Conservation (phyloP, 2,113 vertebrate species). For the Oriolus oriolus region DNA sequence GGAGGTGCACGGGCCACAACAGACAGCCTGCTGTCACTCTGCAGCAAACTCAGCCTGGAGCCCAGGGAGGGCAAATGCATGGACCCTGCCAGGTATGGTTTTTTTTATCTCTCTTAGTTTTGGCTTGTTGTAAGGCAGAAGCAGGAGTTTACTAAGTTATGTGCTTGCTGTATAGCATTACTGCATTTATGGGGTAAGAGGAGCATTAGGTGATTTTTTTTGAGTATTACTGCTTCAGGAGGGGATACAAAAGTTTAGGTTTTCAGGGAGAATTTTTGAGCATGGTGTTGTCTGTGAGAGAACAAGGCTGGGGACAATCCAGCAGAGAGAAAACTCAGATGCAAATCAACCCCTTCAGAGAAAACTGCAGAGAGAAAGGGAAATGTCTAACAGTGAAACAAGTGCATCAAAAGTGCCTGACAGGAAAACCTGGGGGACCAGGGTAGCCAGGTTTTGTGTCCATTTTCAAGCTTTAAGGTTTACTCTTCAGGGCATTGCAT, state of each 20-base stretch:
- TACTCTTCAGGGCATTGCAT: background rate
- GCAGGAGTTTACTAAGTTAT: background rate
- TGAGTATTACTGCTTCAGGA: background rate
- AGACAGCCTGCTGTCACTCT: background rate
- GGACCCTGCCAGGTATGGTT: background rate
- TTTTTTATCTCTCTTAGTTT: background rate
- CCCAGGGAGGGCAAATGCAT: slow-evolving; percentile 20
- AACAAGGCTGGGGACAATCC: background rate
- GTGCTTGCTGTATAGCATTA: background rate
- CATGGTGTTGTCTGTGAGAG: background rate
- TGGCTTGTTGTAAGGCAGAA: background rate
- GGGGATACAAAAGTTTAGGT: background rate
- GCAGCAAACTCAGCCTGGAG: slow-evolving; percentile 39
- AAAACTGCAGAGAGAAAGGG: background rate
- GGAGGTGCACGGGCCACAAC: slow-evolving; percentile 23
- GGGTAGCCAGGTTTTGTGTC: background rate
- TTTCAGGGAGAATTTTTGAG: background rate
- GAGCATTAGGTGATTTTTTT: background rate
- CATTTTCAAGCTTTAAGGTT: background rate
- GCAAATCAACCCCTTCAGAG: background rate
- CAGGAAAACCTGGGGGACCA: background rate
- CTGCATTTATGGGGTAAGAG: background rate
- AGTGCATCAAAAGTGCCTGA: background rate
- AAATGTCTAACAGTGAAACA: background rate
- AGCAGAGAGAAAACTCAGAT: background rate